Evolutionary conservation across 1,140 invertebrate species (phyloP), one percentile per base, ranked within the genome.

Genomic region (Panagrolaimus sp.): DNA sequence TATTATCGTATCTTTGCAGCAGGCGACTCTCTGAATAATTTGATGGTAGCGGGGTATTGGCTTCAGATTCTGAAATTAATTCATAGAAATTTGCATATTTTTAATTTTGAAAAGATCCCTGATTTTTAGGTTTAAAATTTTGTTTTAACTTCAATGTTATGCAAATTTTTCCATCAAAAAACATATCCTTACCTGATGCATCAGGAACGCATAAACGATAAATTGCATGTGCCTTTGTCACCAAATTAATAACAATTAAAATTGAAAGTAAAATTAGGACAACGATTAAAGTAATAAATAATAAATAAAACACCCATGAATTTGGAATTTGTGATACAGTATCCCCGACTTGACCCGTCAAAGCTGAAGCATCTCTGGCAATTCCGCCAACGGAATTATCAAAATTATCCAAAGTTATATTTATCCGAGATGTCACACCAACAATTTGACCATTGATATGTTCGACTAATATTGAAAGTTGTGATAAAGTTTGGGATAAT

Each of bases 261-360:
- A 80, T 64, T 46, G 79, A 82, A 17, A 80, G 67, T 43, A 80
- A 67, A 45, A 80, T 71, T 28, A 80, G 72, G n/a, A 80, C 78
- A 26, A 79, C 65, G 28, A 80, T 80, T 14, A 80, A 64, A n/a
- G 80, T 80, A 21, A 80, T 76, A 47, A 80, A 82, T 15, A 80
- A 55, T 38, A 81, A 52, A 68, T 80, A 80, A 71, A 80, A 80
- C 24, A 80, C 73, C 78, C 78, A 80, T 7, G 79, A 65, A 58
- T 78, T 77, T 24, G 78, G 78, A 46, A 82, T 79, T 58, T 82
- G 79, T 45, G 67, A 67, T 47, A 80, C 82, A 15, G 78, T 80
- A 44, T 68, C 70, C 17, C 76, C 80, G 5, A 80, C 78, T 70
- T 80, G 80, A 65, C 69, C 63, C 45, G 78, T 82, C 46, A 80